Percentiles rank a stretch among this genome's conserved stretches.
Conservation (phyloP, 2,113 vertebrate species). For the Serilophus lunatus region DNA sequence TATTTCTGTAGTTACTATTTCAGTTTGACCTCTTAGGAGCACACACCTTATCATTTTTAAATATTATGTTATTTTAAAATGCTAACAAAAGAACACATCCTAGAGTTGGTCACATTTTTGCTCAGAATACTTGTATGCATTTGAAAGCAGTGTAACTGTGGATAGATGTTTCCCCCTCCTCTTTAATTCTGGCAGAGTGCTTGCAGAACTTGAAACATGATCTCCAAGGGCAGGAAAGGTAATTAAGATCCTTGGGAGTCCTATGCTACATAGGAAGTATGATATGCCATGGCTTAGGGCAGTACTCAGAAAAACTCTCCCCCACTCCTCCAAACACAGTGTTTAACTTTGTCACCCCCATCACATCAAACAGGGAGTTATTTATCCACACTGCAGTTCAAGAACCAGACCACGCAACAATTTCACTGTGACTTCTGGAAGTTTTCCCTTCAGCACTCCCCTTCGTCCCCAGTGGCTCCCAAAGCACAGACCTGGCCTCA, state of each 20-base stretch:
- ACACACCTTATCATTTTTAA: neutral
- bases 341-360: neutral
- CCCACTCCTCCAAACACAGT: accelerated
- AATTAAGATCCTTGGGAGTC: neutral
- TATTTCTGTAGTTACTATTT: neutral
- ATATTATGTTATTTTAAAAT: neutral
- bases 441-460: neutral
- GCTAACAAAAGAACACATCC: neutral
- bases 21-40: neutral
- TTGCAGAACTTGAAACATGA: constrained; percentile 31
- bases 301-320: neutral
- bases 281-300: neutral
- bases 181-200: neutral
- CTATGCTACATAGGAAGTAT: neutral
- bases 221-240: neutral
- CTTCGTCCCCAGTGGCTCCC: neutral
- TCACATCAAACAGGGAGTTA: neutral
- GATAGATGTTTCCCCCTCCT: neutral
- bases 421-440: neutral
- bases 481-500: neutral
- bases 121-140: neutral
- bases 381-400: neutral
- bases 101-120: neutral
- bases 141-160: neutral
- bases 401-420: neutral